Evolutionary conservation across 2,888 invertebrate genomes (phyloP), one percentile per base, ranked within the genome.

Genomic region (Rhingia campestris): DNA sequence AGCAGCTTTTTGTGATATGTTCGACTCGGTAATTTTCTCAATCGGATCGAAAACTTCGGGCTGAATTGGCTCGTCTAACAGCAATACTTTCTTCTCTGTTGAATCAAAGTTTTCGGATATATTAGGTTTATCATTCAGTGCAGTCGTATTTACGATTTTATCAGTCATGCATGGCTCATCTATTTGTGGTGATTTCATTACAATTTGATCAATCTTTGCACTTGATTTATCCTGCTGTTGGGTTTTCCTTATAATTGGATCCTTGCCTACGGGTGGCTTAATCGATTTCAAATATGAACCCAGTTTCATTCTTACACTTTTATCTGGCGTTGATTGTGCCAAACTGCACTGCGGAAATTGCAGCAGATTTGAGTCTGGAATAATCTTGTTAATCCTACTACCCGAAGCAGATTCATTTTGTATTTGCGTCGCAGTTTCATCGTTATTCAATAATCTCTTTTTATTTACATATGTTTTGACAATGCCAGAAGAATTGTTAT

Each of bases 251-350:
- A 7, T 6, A 10, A 43, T 45, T n/a, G 45, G 10, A 3, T 10
- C 22, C n/a, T 66, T 45, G n/a, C n/a, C 22, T 10, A 7, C n/a
- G 3, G 80, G 80, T 58, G 80, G 80, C 45, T 81, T 81, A n/a
- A 81, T 81, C 6, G 80, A 69, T 2, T 69, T 67, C 10, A 81
- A 63, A 10, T 63, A 63, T 6, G 67, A 49, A 30, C 67, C 67
- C 12, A 74, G 51, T 33, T 56, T 63, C 6, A 69, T 7, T 3
- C 39, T 45, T 4, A 6, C 14, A n/a, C 30, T 56, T 56, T 74
- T 67, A 4, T n/a, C n/a, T 10, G 45, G 14, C 30, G 61, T 33
- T 7, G 4, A 2, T 22, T 1, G 22, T 22, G 1, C 22, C 22
- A 22, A 22, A 22, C 22, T 22, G 22, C 22, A 2, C 22, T 22